Evolutionary conservation across 2,113 vertebrate species (phyloP).

Genomic region (Neomonachus schauinslandi): DNA sequence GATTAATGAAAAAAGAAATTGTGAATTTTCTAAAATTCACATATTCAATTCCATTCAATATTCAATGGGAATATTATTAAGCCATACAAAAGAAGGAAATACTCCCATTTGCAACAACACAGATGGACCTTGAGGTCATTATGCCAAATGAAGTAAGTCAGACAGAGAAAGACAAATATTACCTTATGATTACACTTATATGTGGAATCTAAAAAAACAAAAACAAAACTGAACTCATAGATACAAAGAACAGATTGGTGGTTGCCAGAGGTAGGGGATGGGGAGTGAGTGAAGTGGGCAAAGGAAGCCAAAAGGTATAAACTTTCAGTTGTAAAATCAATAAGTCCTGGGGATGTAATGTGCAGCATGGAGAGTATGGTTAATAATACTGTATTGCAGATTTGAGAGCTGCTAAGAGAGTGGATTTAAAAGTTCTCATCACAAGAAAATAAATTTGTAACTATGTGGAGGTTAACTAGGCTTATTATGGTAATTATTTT

Average conservation of each 20-base stretch:
- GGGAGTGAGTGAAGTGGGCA: background rate
- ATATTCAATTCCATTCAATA: background rate
- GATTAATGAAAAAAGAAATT: background rate
- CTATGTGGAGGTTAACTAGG: background rate
- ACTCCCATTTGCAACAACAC: background rate
- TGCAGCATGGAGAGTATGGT: background rate
- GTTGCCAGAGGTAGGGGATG: background rate
- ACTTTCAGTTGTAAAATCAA: background rate
- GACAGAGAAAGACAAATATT: background rate
- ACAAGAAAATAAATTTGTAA: background rate
- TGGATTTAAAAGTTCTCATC: background rate
- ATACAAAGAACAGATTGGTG: background rate
- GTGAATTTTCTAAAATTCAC: background rate
- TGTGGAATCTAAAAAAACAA: background rate
- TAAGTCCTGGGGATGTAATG: background rate
- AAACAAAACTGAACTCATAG: background rate
- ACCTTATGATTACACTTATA: background rate
- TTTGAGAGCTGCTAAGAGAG: background rate
- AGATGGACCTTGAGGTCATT: background rate
- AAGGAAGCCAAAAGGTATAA: background rate
- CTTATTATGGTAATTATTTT: background rate
- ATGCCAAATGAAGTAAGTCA: background rate
- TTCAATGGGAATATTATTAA: background rate
- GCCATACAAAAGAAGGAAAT: background rate
- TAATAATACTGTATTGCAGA: background rate